phyloP scores from a whole-genome alignment of 92 coral and sea anemone species.

The Umimayanthus chanpuru region DNA sequence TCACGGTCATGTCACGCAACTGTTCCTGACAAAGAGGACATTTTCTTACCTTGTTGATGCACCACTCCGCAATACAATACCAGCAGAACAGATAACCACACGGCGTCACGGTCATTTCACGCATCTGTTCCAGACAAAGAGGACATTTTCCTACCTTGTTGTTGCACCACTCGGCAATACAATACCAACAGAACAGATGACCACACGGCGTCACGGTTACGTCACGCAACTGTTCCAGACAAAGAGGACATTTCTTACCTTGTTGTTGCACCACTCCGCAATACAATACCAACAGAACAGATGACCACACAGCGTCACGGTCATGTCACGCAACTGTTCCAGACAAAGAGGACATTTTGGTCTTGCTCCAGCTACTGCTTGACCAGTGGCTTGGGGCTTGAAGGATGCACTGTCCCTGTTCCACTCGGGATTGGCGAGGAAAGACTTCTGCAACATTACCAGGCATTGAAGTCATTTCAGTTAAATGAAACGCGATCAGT shows the following conservation, averaged over 20 bases:
- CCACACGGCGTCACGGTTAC: conserved; percentile 93
- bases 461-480: background rate
- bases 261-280: conserved; percentile 90
- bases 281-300: conserved; percentile 95
- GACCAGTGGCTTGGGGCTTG: background rate
- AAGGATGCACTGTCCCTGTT: background rate
- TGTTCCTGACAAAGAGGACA: conserved; percentile 91
- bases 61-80: conserved; percentile 96
- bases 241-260: conserved; percentile 87
- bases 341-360: conserved; percentile 87
- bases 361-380: background rate
- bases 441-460: conserved; percentile 13
- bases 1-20: conserved; percentile 74
- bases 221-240: conserved; percentile 77
- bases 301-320: conserved; percentile 94
- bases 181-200: conserved; percentile 93
- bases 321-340: conserved; percentile 74
- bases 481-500: background rate
- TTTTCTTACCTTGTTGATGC: conserved; percentile 77
- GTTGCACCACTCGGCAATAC: conserved; percentile 95
- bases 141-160: conserved; percentile 87
- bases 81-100: conserved; percentile 97
- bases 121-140: conserved; percentile 82
- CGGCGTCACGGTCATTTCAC: conserved; percentile 79
- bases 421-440: background rate